Percentiles rank a stretch among this genome's conserved stretches.
phyloP scores from a whole-genome alignment of 2,797 vertebrate species.

The Erethizon dorsatum region DNA sequence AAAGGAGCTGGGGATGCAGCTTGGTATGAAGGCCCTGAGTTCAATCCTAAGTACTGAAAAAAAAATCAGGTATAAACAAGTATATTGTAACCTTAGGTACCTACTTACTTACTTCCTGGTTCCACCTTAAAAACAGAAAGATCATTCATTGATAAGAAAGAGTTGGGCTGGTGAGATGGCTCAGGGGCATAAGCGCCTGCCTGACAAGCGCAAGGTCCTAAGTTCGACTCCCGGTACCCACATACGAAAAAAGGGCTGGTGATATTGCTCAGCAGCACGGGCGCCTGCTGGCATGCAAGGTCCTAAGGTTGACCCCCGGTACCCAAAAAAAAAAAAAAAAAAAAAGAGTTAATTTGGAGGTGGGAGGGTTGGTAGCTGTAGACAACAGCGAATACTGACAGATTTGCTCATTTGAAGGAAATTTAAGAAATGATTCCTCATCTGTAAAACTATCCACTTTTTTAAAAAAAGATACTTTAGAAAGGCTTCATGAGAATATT shows the following conservation, averaged over 20 bases:
- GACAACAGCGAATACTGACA: background rate
- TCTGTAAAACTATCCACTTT: background rate
- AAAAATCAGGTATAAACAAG: background rate
- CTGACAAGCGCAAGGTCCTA: too few species aligned
- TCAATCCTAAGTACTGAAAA: background rate
- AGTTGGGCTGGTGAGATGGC: too few species aligned
- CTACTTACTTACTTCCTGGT: conserved; percentile 17
- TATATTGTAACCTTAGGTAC: conserved; percentile 42
- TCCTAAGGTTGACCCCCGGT: too few species aligned
- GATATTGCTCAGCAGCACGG: too few species aligned
- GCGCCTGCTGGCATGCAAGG: too few species aligned
- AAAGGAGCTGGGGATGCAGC: background rate
- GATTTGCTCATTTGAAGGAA: background rate
- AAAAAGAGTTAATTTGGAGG: background rate
- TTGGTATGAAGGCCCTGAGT: background rate
- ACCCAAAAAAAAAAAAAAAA: too few species aligned
- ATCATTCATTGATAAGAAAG: conserved; percentile 13
- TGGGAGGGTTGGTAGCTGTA: background rate
- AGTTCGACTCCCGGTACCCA: too few species aligned
- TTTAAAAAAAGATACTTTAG: background rate
- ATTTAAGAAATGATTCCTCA: background rate
- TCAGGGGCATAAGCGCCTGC: too few species aligned
- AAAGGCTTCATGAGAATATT: conserved; percentile 12
- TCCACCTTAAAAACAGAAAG: background rate
- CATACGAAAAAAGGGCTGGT: too few species aligned